Evolutionary conservation across 2,797 vertebrate genomes (phyloP).

Genomic region (Enteromius fasciolatus): DNA sequence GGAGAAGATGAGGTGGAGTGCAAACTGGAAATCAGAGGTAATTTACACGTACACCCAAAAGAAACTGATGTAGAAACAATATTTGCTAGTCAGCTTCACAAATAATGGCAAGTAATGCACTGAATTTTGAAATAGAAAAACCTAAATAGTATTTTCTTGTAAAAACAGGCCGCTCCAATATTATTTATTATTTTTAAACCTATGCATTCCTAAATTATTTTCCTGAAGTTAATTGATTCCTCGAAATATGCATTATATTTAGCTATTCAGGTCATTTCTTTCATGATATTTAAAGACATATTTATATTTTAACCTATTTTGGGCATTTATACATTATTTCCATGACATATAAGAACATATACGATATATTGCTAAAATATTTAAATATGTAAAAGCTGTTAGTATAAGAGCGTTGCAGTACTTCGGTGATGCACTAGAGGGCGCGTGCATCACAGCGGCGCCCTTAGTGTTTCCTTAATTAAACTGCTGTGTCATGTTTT

Average conservation of each 20-base stretch:
- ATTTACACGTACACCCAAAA: neutral
- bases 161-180: no score
- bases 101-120: neutral
- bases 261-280: no score
- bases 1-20: constrained; percentile 91
- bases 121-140: neutral
- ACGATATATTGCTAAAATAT: no score
- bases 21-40: constrained; percentile 82
- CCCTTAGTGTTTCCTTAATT: neutral
- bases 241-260: no score
- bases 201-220: no score
- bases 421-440: constrained; percentile 11
- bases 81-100: neutral
- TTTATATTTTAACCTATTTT: no score
- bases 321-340: no score
- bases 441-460: no score
- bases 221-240: no score
- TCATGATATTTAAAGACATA: no score
- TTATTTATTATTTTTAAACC: neutral
- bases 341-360: no score
- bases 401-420: neutral
- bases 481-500: constrained; percentile 37
- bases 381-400: neutral
- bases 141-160: no score
- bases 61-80: neutral